Base-by-base conservation (phyloP, 2,797 vertebrate genomes). In the Sphaeramia orbicularis region DNA sequence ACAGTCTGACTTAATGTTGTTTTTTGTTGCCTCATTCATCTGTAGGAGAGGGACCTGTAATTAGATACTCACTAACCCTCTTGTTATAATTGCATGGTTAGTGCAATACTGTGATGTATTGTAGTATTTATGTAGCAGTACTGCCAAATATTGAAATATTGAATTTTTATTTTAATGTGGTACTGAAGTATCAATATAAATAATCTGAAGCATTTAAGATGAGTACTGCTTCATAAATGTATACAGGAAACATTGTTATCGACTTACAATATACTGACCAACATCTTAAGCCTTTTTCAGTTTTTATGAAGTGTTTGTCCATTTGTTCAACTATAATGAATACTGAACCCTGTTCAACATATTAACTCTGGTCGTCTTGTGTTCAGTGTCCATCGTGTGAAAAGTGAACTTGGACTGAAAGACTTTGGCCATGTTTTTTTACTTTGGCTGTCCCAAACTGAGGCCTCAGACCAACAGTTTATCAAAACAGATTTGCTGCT, bases 1-100 rank as follows among this genome's bases (percentile, higher is more conserved):
- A 11, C 42, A 38, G 10, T 42, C 37, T 35, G 30, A 61, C 73
- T 68, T 58, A 35, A 61, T 77, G 62, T 24, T 80, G 77, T 41
- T 52, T 30, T 60, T 61, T 30, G 27, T 44, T 57, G 58, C 32
- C 14, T 4, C 52, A 38, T 58, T 12, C 15, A 10, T 19, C 24
- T 59, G 2, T 6, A 21, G 4, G 7, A 7, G 4, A 18, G 19
- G 5, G 6, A 1, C 2, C 16, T 53, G 1, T 35, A 9, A 1
- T 50, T 35, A 14, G 1, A 9, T 1, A 13, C 6, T 24, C 18
- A 43, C 14, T 6, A 27, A 62, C 35, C 9, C 13, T 41, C 65
- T 13, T 16, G 1, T 9, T 6, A n/a, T 3, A 24, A 38, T 15
- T 66, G 49, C 71, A 65, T 59, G 70, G 0, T 41, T 43, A 15